Conservation (phyloP, 2,888 invertebrate species). For the Drosophila pullipes region DNA sequence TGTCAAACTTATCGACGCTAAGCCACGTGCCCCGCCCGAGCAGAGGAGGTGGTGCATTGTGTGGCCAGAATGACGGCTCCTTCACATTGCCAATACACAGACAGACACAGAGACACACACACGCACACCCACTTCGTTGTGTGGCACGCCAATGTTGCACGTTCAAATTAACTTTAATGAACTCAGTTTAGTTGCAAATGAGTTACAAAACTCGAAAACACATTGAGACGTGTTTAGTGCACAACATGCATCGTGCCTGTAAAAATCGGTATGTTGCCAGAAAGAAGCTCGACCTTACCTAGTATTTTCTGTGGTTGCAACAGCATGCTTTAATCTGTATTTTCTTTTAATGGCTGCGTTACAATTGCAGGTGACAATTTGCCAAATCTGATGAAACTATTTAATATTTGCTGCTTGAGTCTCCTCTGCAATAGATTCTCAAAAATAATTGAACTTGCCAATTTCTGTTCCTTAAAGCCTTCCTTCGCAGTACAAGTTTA, state of each 20-base stretch:
- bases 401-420: neutral
- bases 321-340: conserved; percentile 37
- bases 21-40: conserved; percentile 66
- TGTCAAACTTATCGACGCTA: conserved; percentile 78
- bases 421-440: no score
- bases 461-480: neutral
- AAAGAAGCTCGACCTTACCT: neutral
- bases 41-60: conserved; percentile 40
- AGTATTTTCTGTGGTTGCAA: neutral
- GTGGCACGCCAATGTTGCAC: conserved; percentile 78
- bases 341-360: conserved; percentile 9
- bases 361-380: conserved; percentile 1
- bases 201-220: conserved; percentile 81
- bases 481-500: neutral
- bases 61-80: conserved; percentile 27
- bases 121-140: conserved; percentile 27
- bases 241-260: conserved; percentile 38
- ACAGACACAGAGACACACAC: neutral
- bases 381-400: neutral
- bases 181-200: conserved; percentile 81
- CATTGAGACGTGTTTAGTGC: conserved; percentile 77
- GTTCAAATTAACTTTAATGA: conserved; percentile 81
- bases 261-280: conserved; percentile 1
- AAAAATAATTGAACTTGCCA: neutral
- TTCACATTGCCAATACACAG: neutral